Base-by-base conservation (phyloP, 1,140 invertebrate genomes). In the Ladona fulva region DNA sequence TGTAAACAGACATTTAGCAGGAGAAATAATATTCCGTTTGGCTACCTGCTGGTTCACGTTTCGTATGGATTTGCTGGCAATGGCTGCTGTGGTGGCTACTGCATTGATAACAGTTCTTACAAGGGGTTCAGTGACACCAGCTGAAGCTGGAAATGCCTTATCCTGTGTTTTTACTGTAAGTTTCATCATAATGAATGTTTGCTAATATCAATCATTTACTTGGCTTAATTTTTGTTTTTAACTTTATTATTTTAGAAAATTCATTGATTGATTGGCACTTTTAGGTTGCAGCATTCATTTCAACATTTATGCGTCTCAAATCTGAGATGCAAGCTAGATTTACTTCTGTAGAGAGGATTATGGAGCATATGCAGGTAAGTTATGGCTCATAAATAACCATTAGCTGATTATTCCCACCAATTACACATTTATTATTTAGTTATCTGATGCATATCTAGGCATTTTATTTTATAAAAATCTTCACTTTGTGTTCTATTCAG, bases 311-410 rank as follows among this genome's bases (percentile, higher is more conserved):
- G 78, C 81, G 88, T 78, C 84, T 87, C 78, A 86, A 87, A 74
- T 87, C 88, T 22, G 89, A 89, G 78, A 83, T 87, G 25, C 85
- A 88, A 79, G 85, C 88, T 7, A 84, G 88, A 76, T 87, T 90
- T 81, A 86, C 87, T 3, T 88, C 89, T 24, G 88, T 89, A 6
- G 87, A 90, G 80, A 83, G 89, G 81, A 85, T 90, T 42, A 81
- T 85, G 44, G 84, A 87, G 76, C 89, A 89, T 81, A 82, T 83
- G 0, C 81, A 85, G 80, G 86, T 86, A 80, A 80, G 79, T 24
- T 52, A n/a, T n/a, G n/a, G n/a, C n/a, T n/a, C n/a, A n/a, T n/a
- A n/a, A n/a, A n/a, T n/a, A n/a, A n/a, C n/a, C n/a, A n/a, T n/a
- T n/a, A n/a, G n/a, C n/a, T n/a, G 8, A 37, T 37, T 37, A 37